Evolutionary conservation across 2,888 invertebrate species (phyloP).

Genomic region (Pyralis farinalis): DNA sequence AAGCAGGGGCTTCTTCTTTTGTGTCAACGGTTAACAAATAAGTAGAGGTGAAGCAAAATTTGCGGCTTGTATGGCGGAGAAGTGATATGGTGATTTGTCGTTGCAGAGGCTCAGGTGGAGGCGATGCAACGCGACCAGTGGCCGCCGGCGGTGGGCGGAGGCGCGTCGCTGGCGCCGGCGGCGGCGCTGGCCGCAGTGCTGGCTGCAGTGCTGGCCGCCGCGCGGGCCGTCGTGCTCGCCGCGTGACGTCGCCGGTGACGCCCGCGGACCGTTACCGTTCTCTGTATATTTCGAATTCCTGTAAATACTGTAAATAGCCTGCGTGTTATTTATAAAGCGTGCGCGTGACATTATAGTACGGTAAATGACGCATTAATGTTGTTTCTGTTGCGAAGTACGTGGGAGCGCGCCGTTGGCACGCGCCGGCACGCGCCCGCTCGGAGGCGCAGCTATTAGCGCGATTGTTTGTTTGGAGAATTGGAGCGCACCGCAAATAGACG

Average conservation of each 20-base stretch:
- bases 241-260: conserved; percentile 1
- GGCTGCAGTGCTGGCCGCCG: conserved; percentile 6
- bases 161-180: conserved; percentile 11
- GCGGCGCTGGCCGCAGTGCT: conserved; percentile 2
- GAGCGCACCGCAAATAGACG: conserved; percentile 6
- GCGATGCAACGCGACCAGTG: conserved; percentile 84
- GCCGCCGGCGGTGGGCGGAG: conserved; percentile 15
- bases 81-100: too few relatives aligned
- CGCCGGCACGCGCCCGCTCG: conserved; percentile 18
- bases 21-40: too few relatives aligned
- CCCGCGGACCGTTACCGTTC: background rate
- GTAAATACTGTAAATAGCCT: conserved; percentile 34
- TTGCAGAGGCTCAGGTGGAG: conserved; percentile 73
- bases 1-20: too few relatives aligned
- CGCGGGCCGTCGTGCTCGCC: too few relatives aligned
- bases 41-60: too few relatives aligned
- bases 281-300: conserved; percentile 31
- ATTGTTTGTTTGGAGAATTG: conserved; percentile 23
- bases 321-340: conserved; percentile 13
- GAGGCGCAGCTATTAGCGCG: conserved; percentile 20
- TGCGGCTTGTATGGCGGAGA: too few relatives aligned
- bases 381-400: conserved; percentile 10
- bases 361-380: conserved; percentile 14
- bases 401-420: conserved; percentile 4
- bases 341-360: conserved; percentile 15